Evolutionary conservation across 2,888 invertebrate species (phyloP), one percentile per base, ranked within the genome.

Genomic region (Rhynchonema sp.): DNA sequence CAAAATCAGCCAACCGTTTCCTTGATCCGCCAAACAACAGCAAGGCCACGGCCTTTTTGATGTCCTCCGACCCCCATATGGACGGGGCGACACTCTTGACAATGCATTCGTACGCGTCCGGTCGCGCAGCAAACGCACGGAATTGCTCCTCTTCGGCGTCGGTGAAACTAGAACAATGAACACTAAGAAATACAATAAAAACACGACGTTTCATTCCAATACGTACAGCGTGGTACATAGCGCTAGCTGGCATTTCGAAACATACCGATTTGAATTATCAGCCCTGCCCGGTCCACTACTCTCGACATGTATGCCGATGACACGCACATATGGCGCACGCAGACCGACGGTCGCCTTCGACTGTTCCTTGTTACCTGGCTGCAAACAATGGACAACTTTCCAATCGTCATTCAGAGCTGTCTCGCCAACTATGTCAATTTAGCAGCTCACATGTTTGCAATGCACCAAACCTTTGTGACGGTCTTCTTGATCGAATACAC

Each of bases 21-120:
- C 79, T 70, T 0, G 79, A 77, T 78, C 87, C 98, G 66, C 94
- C 94, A 78, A 98, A 94, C 49, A 98, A 77, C 63, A 98, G 79
- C 69, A 90, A 87, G 20, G 91, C 86, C 60, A 98, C 89, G 1
- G 96, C 89, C 75, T 90, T 96, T 75, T 98, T 98, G 67, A 98
- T 91, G 73, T 99, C 96, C 1, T 78, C 74, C 26, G 84, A 85
- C 0, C 98, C 98, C 73, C 83, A 98, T 65, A 99, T 96, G 65
- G 94, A 94, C 0, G 98, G 98, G 0, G 98, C 96, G 69, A 98
- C 84, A 57, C 90, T 92, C 67, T 80, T 82, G 0, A 90, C 81
- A 60, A 98, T 80, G 60, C 85, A 82, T 1, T 96, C 90, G 72
- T 90, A 90, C 25, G 23, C 56, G 73, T 91, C 84, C 0, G 85